Evolutionary conservation across 2,113 vertebrate species (phyloP).

Genomic region (Lampris megalopsis): DNA sequence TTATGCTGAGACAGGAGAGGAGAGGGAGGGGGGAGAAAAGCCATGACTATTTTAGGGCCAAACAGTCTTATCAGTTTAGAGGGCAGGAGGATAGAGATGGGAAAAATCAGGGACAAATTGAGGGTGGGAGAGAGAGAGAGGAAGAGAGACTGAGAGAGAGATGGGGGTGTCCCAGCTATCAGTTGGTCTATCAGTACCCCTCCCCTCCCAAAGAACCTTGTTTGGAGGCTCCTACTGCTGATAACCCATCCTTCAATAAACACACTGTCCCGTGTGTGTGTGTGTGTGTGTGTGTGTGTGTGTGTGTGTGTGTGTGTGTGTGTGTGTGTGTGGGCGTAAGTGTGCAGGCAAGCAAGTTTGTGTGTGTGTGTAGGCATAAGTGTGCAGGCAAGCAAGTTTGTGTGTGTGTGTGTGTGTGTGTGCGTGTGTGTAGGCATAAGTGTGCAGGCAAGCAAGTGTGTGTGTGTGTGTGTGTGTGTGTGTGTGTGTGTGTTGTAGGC

Average conservation of each 20-base stretch:
- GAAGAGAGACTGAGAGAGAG: slow-evolving; percentile 29
- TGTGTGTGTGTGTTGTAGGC: neutral
- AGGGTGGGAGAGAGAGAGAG: slow-evolving; percentile 17
- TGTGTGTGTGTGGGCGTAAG: neutral
- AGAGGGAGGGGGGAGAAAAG: slow-evolving; percentile 4
- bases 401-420: no score
- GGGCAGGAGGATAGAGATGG: slow-evolving; percentile 21
- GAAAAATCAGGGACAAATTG: slow-evolving; percentile 18
- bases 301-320: neutral
- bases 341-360: neutral
- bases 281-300: neutral
- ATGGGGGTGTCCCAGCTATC: slow-evolving; percentile 27
- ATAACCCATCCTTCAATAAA: slow-evolving; percentile 37
- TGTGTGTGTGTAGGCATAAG: neutral
- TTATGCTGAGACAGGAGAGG: slow-evolving; percentile 27
- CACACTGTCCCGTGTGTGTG: slow-evolving; percentile 2
- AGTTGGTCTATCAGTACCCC: slow-evolving; percentile 9
- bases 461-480: neutral
- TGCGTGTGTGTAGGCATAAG: no score
- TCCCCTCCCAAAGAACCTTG: slow-evolving; percentile 34
- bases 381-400: no score
- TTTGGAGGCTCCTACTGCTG: slow-evolving; percentile 17
- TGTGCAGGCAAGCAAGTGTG: neutral
- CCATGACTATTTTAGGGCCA: slow-evolving; percentile 32
- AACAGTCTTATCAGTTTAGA: slow-evolving; percentile 27